phyloP scores from a whole-genome alignment of 2,888 invertebrate species.

The Ommatoiulus sabulosus region DNA sequence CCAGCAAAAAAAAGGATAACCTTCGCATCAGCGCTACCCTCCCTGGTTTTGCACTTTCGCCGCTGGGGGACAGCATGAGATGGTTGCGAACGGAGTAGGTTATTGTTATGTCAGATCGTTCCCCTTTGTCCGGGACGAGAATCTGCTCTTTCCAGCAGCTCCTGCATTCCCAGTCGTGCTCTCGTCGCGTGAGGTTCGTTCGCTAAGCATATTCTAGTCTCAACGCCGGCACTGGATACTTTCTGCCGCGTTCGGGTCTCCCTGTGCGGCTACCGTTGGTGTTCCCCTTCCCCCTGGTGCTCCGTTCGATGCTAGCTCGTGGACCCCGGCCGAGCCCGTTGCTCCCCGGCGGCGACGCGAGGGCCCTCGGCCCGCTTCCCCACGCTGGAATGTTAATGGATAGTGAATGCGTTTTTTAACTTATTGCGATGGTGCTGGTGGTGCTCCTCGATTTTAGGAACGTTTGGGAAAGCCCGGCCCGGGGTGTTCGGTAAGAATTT shows the following conservation, averaged over 20 bases:
- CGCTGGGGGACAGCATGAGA: neutral
- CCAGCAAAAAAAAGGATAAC: too few relatives aligned
- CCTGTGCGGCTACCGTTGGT: neutral
- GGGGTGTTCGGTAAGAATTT: constrained; percentile 1
- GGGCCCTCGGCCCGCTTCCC: neutral
- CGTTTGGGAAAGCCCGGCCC: neutral
- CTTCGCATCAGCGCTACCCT: neutral
- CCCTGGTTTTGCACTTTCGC: neutral
- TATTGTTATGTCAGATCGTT: neutral
- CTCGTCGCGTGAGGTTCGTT: neutral
- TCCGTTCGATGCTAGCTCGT: constrained; percentile 5
- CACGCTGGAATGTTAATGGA: constrained; percentile 26
- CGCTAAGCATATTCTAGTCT: neutral
- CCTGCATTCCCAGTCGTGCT: constrained; percentile 34
- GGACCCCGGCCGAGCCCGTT: neutral
- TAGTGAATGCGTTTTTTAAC: neutral
- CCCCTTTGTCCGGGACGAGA: neutral
- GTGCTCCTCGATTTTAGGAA: neutral
- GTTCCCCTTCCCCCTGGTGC: neutral
- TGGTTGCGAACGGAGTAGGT: neutral
- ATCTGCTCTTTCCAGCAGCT: too few relatives aligned
- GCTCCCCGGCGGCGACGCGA: neutral
- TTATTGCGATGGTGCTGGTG: neutral
- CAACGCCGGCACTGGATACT: constrained; percentile 5
- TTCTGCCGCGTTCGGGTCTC: neutral